Evolutionary conservation across 2,797 vertebrate genomes (phyloP), one percentile per base, ranked within the genome.

Genomic region (Tolypeutes matacus): DNA sequence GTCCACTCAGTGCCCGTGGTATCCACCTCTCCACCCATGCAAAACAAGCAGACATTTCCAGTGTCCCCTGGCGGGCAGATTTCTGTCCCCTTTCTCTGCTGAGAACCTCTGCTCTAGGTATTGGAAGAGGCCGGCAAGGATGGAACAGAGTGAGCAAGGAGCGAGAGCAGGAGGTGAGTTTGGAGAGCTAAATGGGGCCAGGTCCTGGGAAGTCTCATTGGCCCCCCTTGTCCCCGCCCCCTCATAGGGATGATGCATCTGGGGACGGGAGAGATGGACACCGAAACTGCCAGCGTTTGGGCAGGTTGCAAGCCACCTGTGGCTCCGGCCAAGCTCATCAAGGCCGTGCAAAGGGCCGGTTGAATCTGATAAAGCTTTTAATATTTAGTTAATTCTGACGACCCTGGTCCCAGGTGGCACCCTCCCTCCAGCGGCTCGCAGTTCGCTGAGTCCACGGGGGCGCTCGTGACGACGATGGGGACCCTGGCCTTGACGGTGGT

Each of bases 301-400:
- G 39, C 39, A 39, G 39, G 4, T 39, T 39, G 51, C 51, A 17
- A 9, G 4, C 51, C 51, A 17, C 51, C 51, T 9, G 10, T 8
- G 46, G 46, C 11, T 46, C 46, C 5, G 7, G 20, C 56, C 5
- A 2, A 56, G 56, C 56, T 56, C 56, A 56, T 20, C 53, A 56
- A 15, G 53, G 3, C 18, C 20, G 20, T 21, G 17, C 51, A 15
- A 53, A 21, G 56, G 20, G 56, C 56, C 56, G 7, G 34, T 53
- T 51, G 87, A 42, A 39, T 85, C 25, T 51, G 23, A 94, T 81
- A 96, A 70, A 92, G 64, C 46, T 83, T 96, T 95, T 96, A 93
- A 39, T 97, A 73, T 81, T 69, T 86, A 91, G 82, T 85, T 51
- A 89, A 39, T 53, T 34, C 51, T 6, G 70, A 6, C 0, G 8